Evolutionary conservation across 2,113 vertebrate species (phyloP).

Genomic region (Ariopsis seemanni): DNA sequence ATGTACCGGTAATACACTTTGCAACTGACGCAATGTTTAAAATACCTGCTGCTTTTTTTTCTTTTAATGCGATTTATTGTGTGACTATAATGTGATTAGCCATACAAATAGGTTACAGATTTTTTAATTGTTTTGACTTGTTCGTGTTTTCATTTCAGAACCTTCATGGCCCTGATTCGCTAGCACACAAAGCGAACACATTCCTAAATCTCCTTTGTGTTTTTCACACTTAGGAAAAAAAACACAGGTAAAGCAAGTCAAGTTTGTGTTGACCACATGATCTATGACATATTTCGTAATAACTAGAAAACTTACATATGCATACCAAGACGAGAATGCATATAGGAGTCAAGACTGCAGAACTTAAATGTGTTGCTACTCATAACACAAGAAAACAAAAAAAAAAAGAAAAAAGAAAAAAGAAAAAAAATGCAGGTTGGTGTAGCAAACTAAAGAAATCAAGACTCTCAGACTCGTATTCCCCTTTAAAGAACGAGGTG

Average conservation of each 20-base stretch:
- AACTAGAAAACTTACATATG: slow-evolving; percentile 61
- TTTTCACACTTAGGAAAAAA: slow-evolving; percentile 23
- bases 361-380: slow-evolving; percentile 69
- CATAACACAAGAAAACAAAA: slow-evolving; percentile 51
- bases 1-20: slow-evolving; percentile 52
- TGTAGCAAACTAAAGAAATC: slow-evolving; percentile 69
- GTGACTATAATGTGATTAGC: slow-evolving; percentile 15
- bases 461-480: slow-evolving; percentile 79
- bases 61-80: not conserved
- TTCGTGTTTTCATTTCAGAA: not conserved
- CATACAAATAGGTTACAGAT: not conserved
- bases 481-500: slow-evolving; percentile 89
- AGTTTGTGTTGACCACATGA: slow-evolving; percentile 59
- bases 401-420: slow-evolving; percentile 46
- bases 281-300: slow-evolving; percentile 55
- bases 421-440: slow-evolving; percentile 58
- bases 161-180: not conserved
- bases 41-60: slow-evolving; percentile 7
- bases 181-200: not conserved
- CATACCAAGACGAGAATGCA: slow-evolving; percentile 69
- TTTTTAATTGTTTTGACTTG: not conserved
- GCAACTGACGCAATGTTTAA: slow-evolving; percentile 64
- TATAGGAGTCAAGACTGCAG: slow-evolving; percentile 71
- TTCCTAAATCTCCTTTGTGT: slow-evolving; percentile 8
- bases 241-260: slow-evolving; percentile 58